Evolutionary conservation across 2,113 vertebrate species (phyloP).

Genomic region (Hydrochoerus hydrochaeris): DNA sequence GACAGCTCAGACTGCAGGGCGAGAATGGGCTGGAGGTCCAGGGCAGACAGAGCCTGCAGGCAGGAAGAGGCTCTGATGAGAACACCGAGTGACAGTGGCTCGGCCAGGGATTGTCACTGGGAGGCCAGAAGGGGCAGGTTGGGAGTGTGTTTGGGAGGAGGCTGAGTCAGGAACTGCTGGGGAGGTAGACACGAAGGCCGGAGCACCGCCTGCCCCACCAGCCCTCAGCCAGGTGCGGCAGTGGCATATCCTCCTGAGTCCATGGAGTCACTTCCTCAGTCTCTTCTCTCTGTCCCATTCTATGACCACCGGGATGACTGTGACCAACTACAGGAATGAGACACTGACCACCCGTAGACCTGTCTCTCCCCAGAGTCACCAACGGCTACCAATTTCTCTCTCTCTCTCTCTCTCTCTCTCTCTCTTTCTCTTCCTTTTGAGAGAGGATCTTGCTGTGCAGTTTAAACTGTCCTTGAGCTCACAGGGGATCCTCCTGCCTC

Average conservation of each 20-base stretch:
- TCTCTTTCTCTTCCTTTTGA: not conserved
- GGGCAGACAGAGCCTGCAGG: not conserved
- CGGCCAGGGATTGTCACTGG: not conserved
- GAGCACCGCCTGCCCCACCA: not conserved
- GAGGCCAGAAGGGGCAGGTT: not conserved
- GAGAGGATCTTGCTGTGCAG: not conserved
- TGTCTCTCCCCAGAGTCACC: not conserved
- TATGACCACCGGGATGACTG: not conserved
- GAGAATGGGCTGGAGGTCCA: not conserved
- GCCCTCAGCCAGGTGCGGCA: not conserved
- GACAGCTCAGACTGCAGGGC: not conserved
- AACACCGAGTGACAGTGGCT: not conserved
- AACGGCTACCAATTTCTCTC: not conserved
- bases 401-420: not conserved
- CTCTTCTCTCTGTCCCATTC: not conserved
- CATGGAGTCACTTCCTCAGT: not conserved
- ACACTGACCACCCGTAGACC: not conserved
- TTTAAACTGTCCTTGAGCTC: no score
- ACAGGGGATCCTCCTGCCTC: not conserved
- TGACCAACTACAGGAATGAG: accelerated
- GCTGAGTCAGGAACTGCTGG: not conserved
- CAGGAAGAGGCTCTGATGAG: not conserved
- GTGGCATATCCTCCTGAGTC: accelerated
- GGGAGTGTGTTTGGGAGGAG: not conserved
- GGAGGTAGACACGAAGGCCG: not conserved